Percentiles rank a stretch among this genome's conserved stretches.
Evolutionary conservation across 2,113 vertebrate species (phyloP).

Genomic region (Cyrtonyx montezumae): DNA sequence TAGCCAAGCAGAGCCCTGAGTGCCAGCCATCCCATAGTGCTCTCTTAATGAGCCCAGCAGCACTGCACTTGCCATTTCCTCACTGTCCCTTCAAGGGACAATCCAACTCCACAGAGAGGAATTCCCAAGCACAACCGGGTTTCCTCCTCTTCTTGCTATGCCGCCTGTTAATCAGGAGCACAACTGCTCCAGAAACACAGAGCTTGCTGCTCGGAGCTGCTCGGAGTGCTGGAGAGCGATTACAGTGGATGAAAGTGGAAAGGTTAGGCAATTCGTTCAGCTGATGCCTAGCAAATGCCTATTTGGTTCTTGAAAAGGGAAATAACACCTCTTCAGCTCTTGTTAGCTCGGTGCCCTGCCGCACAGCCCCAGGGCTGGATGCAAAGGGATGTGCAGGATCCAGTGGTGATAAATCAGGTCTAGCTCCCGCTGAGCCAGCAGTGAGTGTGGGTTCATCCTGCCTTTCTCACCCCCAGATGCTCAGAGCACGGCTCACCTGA

Average conservation of each 20-base stretch:
- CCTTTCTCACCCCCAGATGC: not conserved
- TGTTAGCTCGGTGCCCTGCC: not conserved
- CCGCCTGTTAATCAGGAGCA: conserved; percentile 74
- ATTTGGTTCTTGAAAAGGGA: not conserved
- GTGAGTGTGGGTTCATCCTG: not conserved
- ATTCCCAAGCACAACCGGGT: conserved; percentile 32
- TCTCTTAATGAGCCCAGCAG: conserved; percentile 9
- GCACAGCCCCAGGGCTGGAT: not conserved
- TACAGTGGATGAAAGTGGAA: conserved; percentile 55
- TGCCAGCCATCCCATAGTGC: conserved; percentile 6
- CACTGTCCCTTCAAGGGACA: not conserved
- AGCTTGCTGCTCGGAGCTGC: conserved; percentile 59
- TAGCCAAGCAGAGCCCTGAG: conserved; percentile 5
- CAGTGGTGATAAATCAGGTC: not conserved
- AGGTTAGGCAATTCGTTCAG: conserved; percentile 55
- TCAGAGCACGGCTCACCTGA: not conserved
- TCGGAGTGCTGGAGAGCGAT: conserved; percentile 60
- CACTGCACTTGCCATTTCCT: not conserved
- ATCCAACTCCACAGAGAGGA: conserved; percentile 6
- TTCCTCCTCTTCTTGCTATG: conserved; percentile 55
- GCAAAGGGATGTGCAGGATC: not conserved
- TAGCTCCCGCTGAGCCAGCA: not conserved
- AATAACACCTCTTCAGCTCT: not conserved
- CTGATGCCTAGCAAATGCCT: conserved; percentile 25
- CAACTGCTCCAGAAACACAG: conserved; percentile 47